Base-by-base conservation (phyloP, 37 sponge, comb jelly and placozoan genomes). In the Chondrosia reniformis region DNA sequence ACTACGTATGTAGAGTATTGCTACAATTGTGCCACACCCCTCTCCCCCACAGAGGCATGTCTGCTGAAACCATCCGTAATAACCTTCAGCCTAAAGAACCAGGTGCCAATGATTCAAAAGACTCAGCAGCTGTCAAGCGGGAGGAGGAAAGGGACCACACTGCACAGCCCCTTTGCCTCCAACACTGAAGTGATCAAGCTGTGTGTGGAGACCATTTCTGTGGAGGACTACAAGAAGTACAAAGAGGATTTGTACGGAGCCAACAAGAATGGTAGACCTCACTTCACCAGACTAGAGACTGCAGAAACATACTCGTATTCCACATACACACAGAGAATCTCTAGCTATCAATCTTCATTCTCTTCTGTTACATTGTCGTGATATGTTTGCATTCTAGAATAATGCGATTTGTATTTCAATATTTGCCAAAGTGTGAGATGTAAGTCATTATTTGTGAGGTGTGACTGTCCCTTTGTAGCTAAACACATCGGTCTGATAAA, bases 61-160 rank as follows among this genome's bases (percentile, higher is more conserved):
- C 78, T 78, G 76, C 61, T 90, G 33, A 75, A 77, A 34, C 91
- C 91, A 42, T 90, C 87, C 12, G 66, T 86, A 31, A 83, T 90
- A 64, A 83, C 78, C 33, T 40, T 86, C 25, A 63, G 30, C 3
- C 78, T 59, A 33, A 86, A 90, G 71, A 90, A 90, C 72, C 83
- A 76, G 39, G 91, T 63, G 0, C 30, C 43, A 17, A 83, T 90
- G 87, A 41, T 90, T 8, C 83, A 58, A 44, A 90, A 90, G 54
- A 63, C 22, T 22, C 55, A 34, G 0, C 46, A 37, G 4, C 79
- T 49, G 21, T 25, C 71, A 46, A 10, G 21, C 78, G 5, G 65
- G 66, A 43, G 55, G 40, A 27, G 28, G 12, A 38, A 37, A 17
- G n/a, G 63, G 0, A 33, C 39, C 65, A 58, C 31, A 21, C 9